Base-by-base conservation (phyloP, 2,113 vertebrate species). In the Strix uralensis region DNA sequence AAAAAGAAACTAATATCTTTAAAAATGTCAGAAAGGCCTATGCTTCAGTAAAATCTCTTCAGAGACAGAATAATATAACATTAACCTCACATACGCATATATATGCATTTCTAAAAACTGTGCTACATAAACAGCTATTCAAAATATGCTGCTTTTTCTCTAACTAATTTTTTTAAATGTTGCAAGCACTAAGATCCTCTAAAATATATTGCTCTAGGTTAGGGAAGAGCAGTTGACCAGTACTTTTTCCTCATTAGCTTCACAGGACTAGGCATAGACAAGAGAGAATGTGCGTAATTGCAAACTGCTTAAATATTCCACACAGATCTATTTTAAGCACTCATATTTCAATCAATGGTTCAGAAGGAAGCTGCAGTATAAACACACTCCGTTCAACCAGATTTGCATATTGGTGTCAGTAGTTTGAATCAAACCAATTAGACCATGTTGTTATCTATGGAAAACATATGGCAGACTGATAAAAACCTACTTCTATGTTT, bases 391-490 rank as follows among this genome's bases (percentile, higher is more conserved):
- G 88, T 97, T 97, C 97, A 88, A 92, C 14, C 72, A n/a, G 86
- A 97, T 98, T 97, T 98, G 81, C 96, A 97, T 98, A 97, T 91
- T 97, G 96, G 86, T 97, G 95, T 95, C 96, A 96, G 79, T 91
- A 96, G 92, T 88, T 93, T 98, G 94, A 97, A 96, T 98, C 96
- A 96, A 98, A 94, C 92, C 94, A 97, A 97, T 98, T 98, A 98
- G 87, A 92, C 61, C 73, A 77, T 19, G 65, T 81, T 81, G 91
- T 97, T 98, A 98, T 98, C 97, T 97, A 88, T 96, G 87, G 97
- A 97, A 98, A 97, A 94, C 96, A 97, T 96, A 95, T 94, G 97
- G 92, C 91, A 82, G n/a, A 66, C 65, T 95, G 96, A 97, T 97
- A 97, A 96, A 96, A 85, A 3, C 34, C 38, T 81, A 63, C 81